Base-by-base conservation (phyloP, 2,113 vertebrate species). In the Epinephelus fuscoguttatus region DNA sequence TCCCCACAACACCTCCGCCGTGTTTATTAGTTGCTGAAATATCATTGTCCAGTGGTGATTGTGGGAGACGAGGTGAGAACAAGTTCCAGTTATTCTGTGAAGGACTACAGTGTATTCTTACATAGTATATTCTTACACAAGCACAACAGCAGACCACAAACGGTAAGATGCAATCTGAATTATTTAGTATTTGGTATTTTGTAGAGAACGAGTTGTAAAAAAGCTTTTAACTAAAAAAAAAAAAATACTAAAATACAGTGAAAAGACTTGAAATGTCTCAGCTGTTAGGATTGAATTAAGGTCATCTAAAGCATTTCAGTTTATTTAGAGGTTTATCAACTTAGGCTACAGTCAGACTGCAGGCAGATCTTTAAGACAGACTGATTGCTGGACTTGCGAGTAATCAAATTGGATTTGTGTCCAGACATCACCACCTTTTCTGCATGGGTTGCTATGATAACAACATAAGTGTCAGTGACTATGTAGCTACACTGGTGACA, bases 21-120 rank as follows among this genome's bases (percentile, higher is more conserved):
- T 84, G 75, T 33, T 74, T 76, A 40, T 80, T 53, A 64, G 61
- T 13, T 70, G 56, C 78, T 78, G 33, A 62, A 84, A 64, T 53
- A 61, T 72, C 47, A 62, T 75, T 70, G 82, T 72, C 40, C 63
- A 70, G 33, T 21, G 37, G 42, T 27, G 56, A 62, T 63, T 68
- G 70, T 77, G 42, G 50, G 18, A 30, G 61, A 71, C 13, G 17
- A 33, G n/a, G 37, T 60, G 45, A 17, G 15, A 53, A 23, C 15
- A 60, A 23, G 30, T 71, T 62, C 56, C 18, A 49, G 18, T 50
- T 81, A 40, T 12, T 57, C 18, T 27, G 19, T 55, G 4, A 19
- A n/a, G 25, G 30, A 23, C 15, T 62, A 45, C 1, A n/a, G 66
- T 57, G 4, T 33, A 12, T 52, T 75, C 11, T 49, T 79, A 61